phyloP scores from a whole-genome alignment of 2,888 invertebrate genomes.

The Pseudococcus longispinus region DNA sequence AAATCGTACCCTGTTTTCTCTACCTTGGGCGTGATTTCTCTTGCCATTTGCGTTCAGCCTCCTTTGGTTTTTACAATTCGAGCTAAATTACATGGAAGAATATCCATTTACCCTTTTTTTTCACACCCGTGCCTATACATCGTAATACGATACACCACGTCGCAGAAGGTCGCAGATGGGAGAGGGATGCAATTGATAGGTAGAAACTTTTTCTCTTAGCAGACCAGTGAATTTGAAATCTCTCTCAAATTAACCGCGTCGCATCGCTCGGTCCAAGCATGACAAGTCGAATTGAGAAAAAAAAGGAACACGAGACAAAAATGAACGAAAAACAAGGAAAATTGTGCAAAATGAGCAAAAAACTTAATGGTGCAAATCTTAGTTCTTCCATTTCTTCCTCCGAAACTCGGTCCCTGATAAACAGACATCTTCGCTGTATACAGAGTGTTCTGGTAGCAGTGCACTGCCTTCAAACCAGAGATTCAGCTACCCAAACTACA shows the following conservation, averaged over 20 bases:
- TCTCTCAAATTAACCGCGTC: neutral
- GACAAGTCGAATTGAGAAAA: neutral
- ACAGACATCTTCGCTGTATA: no score
- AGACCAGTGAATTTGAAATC: neutral
- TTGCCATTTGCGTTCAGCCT: neutral
- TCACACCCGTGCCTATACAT: neutral
- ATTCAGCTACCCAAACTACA: no score
- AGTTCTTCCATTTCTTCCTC: no score
- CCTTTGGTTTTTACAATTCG: neutral
- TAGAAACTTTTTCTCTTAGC: neutral
- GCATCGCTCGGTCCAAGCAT: neutral
- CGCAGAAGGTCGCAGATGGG: neutral
- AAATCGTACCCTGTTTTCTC: neutral
- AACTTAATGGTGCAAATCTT: slow-evolving; percentile 33
- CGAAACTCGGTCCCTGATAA: no score
- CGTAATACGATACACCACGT: neutral
- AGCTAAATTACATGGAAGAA: slow-evolving; percentile 24
- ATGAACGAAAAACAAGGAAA: neutral
- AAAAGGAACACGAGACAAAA: neutral
- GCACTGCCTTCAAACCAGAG: no score
- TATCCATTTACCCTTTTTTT: slow-evolving; percentile 7
- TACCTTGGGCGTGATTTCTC: neutral
- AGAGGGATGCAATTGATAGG: no score
- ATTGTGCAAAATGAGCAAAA: neutral
- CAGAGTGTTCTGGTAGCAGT: no score